Base-by-base conservation (phyloP, 2,888 invertebrate species). In the Drosophila mimetica region DNA sequence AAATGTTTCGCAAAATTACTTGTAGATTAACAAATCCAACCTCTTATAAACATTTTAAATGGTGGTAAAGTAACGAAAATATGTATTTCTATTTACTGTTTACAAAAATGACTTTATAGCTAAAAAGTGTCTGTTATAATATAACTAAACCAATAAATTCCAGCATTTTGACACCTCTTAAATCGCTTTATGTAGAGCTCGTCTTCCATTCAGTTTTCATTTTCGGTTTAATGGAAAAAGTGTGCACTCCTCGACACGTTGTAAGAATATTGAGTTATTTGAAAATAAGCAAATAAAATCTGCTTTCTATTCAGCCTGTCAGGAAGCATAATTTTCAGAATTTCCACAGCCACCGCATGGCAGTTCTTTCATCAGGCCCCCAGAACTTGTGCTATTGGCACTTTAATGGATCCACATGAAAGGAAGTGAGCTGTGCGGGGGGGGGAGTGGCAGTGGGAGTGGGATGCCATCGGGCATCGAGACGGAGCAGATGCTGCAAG, bases 401-500 rank as follows among this genome's bases (percentile, higher is more conserved):
- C 69, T 48, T 69, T 69, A 69, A 69, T 69, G 69, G 69, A 65
- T 58, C 47, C 47, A 55, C 55, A 66, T 65, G 55, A 55, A 51
- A 52, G 64, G 46, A 32, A 39, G 46, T 37, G 42, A 22, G 50
- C 28, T 47, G 46, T 30, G 22, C n/a, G 22, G 16, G 18, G 18
- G 34, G 54, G 14, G 54, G 54, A 32, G 6, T n/a, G 34, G n/a
- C n/a, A 37, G 41, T 42, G 30, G 32, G n/a, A n/a, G 25, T 25
- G 28, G 30, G 16, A n/a, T n/a, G 22, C 5, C 4, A 36, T 13
- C 6, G 39, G 42, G 55, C 14, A 14, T 25, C 4, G 18, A 14
- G 34, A 7, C 9, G 18, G 25, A 39, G 53, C 60, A 48, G 57
- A 60, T 77, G 58, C 52, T 66, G 74, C 79, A 75, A 76, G 74